Base-by-base conservation (phyloP, 2,888 invertebrate species). In the Agonum fuliginosum region DNA sequence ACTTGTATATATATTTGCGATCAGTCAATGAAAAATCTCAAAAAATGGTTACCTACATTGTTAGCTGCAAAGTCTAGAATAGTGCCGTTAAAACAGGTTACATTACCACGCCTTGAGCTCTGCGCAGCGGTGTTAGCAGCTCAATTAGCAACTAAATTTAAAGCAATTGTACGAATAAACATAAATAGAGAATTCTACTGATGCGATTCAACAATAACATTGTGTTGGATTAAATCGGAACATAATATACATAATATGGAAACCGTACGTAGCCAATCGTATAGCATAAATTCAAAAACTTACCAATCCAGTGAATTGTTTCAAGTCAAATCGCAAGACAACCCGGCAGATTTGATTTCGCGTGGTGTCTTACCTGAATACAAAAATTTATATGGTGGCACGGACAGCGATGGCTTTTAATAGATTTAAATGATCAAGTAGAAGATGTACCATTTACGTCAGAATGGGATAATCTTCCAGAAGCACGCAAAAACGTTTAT, bases 131-230 rank as follows among this genome's bases (percentile, higher is more conserved):
- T 82, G 1, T 54, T 83, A 10, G 51, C 82, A 3, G 69, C 82
- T 4, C 65, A 80, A 48, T 78, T 83, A 10, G 6, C 80, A 10
- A 37, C 27, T 1, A 72, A 72, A 10, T 78, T 81, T 0, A 41
- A 62, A n/a, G 37, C 24, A 0, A 46, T 79, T 2, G 41, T 81
- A 1, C 37, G 67, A 2, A 17, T 79, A 3, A 20, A 51, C 0
- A 20, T 80, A 17, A 30, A 37, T 1, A 8, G 77, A 27, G 48
- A 78, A 1, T 78, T 19, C 19, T 80, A 76, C 20, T 83, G 81
- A 81, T 80, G 82, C 1, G 84, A 85, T 72, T 84, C 83, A 0
- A 81, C 80, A 12, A 82, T 84, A 6, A 82, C 82, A 1, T 70
- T 84, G 0, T 78, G 79, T 34, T 84, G 84, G 83, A 62, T 84